Base-by-base conservation (phyloP, 2,113 vertebrate genomes). In the Tragelaphus imberbis region DNA sequence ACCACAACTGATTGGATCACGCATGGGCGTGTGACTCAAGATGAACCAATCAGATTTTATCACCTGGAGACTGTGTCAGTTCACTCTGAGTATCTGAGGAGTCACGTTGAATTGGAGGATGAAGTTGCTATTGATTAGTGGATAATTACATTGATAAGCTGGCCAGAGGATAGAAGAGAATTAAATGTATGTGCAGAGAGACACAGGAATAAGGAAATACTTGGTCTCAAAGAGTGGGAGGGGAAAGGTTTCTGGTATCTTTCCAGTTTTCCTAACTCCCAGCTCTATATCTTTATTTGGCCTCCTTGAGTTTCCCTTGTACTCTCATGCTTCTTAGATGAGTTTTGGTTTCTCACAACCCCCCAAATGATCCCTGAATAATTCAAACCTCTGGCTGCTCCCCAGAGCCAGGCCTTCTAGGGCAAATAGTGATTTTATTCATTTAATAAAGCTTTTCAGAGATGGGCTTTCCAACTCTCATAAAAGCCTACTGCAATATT, bases 401-500 rank as follows among this genome's bases (percentile, higher is more conserved):
- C 40, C 85, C 68, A 95, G 75, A 89, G 93, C 88, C 65, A 97
- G 86, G 33, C n/a, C 59, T 84, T 94, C 16, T 55, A 89, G 91
- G 82, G 92, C 28, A 97, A 95, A 91, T 82, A 68, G 82, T 94
- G 93, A 96, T 97, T 94, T 96, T 85, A 85, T 89, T 15, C 28
- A 95, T 93, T 93, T 96, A 89, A 94, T 36, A 97, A 96, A 96
- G 82, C 56, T 98, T 97, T 97, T 96, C 23, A 55, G 49, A 49
- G 63, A 58, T 96, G 47, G 56, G 1, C 40, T 96, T 91, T 86
- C 85, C 91, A 97, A 85, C 81, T 95, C 94, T 98, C 88, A 97
- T 98, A 97, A 97, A 98, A 97, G 59, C 81, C 86, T 93, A 84
- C 91, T 97, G 85, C 44, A 93, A 68, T 63, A 79, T 95, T 95